A percentile compares a stretch with the other conserved stretches of the same genome.
Conservation (phyloP, 2,113 vertebrate genomes). For the Cryptomyrus ogoouensis region DNA sequence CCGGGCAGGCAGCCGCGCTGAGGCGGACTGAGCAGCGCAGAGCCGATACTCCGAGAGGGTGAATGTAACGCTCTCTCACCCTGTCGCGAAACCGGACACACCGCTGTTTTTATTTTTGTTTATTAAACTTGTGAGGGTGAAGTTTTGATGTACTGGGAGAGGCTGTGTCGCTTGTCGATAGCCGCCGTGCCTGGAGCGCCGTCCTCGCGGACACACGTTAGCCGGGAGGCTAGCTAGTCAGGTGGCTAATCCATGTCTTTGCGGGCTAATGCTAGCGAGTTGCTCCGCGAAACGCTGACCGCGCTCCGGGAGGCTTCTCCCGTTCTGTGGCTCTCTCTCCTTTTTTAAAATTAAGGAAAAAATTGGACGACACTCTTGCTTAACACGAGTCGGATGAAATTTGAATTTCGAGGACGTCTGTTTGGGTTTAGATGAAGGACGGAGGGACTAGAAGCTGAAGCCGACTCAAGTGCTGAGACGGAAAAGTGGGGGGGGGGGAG, state of each 20-base stretch:
- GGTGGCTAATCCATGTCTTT: neutral
- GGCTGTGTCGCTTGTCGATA: neutral
- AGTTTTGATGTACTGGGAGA: neutral
- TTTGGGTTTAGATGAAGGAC: neutral
- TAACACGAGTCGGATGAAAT: constrained; percentile 6
- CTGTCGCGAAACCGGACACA: neutral
- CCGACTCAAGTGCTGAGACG: neutral
- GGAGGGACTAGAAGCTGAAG: neutral
- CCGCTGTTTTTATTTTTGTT: neutral
- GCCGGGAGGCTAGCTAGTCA: neutral
- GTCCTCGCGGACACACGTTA: neutral
- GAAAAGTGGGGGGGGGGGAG: neutral
- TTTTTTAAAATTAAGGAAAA: neutral
- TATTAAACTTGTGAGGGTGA: neutral
- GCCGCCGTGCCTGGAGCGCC: neutral
- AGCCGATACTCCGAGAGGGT: neutral
- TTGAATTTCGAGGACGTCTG: neutral
- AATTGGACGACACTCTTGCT: neutral
- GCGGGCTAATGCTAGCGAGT: neutral
- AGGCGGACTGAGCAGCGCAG: neutral
- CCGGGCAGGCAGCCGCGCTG: neutral
- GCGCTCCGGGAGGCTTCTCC: neutral
- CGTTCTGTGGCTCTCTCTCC: neutral
- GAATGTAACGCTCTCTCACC: neutral
- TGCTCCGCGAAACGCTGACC: neutral